A percentile compares a stretch with the other conserved stretches of the same genome.
phyloP scores from a whole-genome alignment of 2,797 vertebrate species.

The Anabas testudineus region DNA sequence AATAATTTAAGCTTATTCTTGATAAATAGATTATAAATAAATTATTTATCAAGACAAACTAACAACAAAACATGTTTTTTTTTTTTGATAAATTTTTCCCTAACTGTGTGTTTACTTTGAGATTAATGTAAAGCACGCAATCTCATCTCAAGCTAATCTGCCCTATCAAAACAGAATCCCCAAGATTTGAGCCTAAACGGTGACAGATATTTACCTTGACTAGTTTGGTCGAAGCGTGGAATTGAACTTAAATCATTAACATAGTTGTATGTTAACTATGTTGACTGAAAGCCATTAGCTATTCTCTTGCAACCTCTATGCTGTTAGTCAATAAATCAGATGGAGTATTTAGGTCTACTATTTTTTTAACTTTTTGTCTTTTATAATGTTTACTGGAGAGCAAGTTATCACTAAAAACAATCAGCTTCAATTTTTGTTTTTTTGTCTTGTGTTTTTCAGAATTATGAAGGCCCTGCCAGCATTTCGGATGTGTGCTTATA shows the following conservation, averaged over 20 bases:
- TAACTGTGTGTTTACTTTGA: conserved; percentile 22
- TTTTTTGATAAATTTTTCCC: conserved; percentile 1
- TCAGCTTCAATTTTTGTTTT: conserved; percentile 6
- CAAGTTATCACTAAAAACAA: not conserved
- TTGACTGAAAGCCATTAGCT: conserved; percentile 56
- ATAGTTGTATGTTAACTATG: conserved; percentile 59
- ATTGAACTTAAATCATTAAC: conserved; percentile 54
- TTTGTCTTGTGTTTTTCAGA: conserved; percentile 59
- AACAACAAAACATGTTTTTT: too few relatives aligned
- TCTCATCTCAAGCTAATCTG: conserved; percentile 49
- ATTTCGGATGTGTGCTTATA: conserved; percentile 89
- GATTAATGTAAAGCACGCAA: conserved; percentile 35
- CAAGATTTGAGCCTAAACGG: conserved; percentile 43
- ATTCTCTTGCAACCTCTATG: conserved; percentile 33
- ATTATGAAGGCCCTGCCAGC: conserved; percentile 84
- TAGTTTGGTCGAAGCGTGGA: conserved; percentile 40
- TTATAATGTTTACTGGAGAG: conserved; percentile 3
- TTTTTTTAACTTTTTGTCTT: not conserved
- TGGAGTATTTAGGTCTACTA: not conserved
- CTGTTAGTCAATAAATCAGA: conserved; percentile 40
- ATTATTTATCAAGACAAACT: too few relatives aligned
- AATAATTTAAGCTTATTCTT: conserved; percentile 10
- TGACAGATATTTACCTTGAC: conserved; percentile 43
- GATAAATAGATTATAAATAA: conserved; percentile 6
- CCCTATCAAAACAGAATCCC: conserved; percentile 51